Base-by-base conservation (phyloP, 2,113 vertebrate genomes). In the Porphyrio hochstetteri region DNA sequence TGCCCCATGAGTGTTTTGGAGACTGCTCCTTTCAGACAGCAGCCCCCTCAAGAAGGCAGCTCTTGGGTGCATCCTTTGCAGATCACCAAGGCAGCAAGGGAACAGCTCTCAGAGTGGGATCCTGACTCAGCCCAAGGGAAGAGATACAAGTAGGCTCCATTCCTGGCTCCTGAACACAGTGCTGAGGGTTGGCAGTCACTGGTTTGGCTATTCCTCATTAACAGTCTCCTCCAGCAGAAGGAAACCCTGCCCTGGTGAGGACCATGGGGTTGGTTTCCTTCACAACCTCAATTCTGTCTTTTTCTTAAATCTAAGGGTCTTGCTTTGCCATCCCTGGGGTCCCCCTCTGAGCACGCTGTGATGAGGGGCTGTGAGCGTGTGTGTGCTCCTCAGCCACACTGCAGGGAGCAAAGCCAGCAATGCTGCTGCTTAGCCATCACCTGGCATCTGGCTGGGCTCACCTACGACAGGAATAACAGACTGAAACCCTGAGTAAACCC, bases 1-100 rank as follows among this genome's bases (percentile, higher is more conserved):
- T 55, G 64, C 35, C 70, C 76, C 70, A 28, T 1, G 0, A 36
- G 52, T 0, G 0, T 7, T 29, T 17, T 27, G 56, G 28, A 40
- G 16, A 7, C 11, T 3, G 9, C 56, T 35, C 59, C 46, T 42
- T 40, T 33, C 65, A 28, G 33, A 27, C 0, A 2, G 68, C 56
- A 75, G 55, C 31, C 72, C 16, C 61, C 75, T 81, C 69, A n/a
- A 68, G 68, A 25, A 36, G 55, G 23, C 46, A 68, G 27, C 52
- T 53, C 28, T 53, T 71, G 14, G 33, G 18, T 24, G 48, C 27
- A 29, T 31, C 35, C 38, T 61, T 23, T 61, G 60, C 38, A n/a
- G n/a, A 33, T 35, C 68, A 53, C 28, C 33, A 38, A 33, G 16
- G 19, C 40, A 38, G 28, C 19, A 16, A n/a, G 11, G 48, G 23